Conservation (phyloP, 2,888 invertebrate species). For the Megamerina dolium region DNA sequence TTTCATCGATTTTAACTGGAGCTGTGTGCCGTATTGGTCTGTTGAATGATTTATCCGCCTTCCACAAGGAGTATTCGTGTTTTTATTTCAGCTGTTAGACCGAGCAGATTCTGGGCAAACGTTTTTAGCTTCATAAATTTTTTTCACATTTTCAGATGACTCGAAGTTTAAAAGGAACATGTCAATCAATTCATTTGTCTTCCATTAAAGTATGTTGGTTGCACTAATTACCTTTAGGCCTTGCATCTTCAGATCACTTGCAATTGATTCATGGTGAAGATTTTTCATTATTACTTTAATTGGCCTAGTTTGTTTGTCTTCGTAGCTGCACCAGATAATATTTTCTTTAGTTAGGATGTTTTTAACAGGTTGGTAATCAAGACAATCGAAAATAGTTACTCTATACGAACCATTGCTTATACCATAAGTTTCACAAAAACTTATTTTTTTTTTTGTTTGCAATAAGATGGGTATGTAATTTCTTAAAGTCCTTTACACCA, state of each 20-base stretch:
- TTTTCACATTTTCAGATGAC: background rate
- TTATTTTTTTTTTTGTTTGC: background rate
- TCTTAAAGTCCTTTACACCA: background rate
- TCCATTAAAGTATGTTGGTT: background rate
- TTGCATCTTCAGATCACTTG: background rate
- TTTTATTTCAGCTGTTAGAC: no score
- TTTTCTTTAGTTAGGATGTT: background rate
- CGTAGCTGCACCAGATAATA: background rate
- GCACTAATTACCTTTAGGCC: constrained; percentile 1
- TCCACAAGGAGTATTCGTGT: no score
- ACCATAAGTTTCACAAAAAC: background rate
- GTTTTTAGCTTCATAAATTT: constrained; percentile 3
- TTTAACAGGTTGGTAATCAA: background rate
- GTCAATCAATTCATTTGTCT: constrained; percentile 1
- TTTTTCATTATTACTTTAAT: constrained; percentile 9
- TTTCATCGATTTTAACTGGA: no score
- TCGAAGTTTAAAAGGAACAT: constrained; percentile 7
- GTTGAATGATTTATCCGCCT: no score
- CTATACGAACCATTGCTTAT: background rate
- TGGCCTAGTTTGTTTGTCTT: constrained; percentile 5
- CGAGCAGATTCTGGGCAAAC: no score
- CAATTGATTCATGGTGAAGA: constrained; percentile 4
- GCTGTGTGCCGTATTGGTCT: no score
- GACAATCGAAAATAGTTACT: background rate
- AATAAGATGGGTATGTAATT: background rate